Evolutionary conservation across 1,140 invertebrate species (phyloP).

Genomic region (Neotoxoptera formosana): DNA sequence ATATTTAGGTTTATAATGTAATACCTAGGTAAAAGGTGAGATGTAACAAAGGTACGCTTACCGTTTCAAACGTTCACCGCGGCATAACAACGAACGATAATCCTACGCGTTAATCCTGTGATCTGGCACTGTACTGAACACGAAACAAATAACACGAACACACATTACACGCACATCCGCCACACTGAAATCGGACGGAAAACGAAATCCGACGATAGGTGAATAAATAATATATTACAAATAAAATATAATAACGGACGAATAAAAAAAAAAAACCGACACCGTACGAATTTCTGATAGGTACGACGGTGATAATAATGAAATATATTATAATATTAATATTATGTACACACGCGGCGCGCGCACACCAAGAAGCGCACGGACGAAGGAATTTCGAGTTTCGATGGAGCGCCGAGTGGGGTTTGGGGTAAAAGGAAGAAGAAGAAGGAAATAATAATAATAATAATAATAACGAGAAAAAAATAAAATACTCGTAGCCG

Average conservation of each 20-base stretch:
- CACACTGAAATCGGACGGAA: neutral
- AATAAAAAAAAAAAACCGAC: neutral
- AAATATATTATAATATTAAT: constrained; percentile 13
- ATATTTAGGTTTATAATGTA: neutral
- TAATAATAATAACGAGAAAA: neutral
- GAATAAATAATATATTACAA: neutral
- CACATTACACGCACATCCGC: constrained; percentile 4
- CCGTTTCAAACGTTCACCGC: constrained; percentile 5
- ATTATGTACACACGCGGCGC: constrained; percentile 10
- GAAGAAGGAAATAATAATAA: constrained; percentile 2
- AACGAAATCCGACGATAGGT: neutral
- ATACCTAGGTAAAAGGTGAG: neutral
- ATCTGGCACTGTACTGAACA: constrained; percentile 1
- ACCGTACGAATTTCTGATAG: neutral
- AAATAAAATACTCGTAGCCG: neutral
- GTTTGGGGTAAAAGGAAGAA: constrained; percentile 2
- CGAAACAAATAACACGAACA: neutral
- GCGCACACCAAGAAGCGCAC: neutral
- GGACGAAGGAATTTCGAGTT: neutral
- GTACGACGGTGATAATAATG: neutral
- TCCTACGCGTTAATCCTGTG: constrained; percentile 19
- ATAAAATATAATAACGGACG: neutral
- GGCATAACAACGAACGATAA: constrained; percentile 12
- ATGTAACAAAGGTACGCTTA: constrained; percentile 5
- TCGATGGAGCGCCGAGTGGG: neutral